Evolutionary conservation across 2,797 vertebrate species (phyloP).

Genomic region (Gila robusta): DNA sequence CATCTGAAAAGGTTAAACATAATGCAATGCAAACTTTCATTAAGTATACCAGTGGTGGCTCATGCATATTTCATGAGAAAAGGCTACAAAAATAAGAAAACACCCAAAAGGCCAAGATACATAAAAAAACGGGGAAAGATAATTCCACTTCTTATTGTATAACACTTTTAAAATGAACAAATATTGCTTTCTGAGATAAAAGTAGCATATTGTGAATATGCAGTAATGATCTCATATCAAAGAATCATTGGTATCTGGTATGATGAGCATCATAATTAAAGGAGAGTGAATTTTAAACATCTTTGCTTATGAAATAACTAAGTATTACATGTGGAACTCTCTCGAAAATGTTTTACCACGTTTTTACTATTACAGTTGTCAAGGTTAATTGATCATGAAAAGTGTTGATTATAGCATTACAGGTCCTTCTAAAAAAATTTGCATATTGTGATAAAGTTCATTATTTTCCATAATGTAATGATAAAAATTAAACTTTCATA

Average conservation of each 20-base stretch:
- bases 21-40: conserved; percentile 47
- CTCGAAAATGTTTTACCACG: no score
- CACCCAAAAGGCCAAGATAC: conserved; percentile 41
- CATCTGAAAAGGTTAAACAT: conserved; percentile 34
- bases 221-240: conserved; percentile 22
- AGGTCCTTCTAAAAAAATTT: no score
- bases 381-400: no score
- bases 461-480: no score
- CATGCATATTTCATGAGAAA: conserved; percentile 54
- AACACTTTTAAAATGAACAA: conserved; percentile 69
- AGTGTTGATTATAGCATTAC: no score
- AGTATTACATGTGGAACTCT: no score
- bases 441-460: no score
- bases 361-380: no score
- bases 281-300: background rate
- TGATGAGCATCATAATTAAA: background rate
- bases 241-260: background rate
- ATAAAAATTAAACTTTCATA: no score
- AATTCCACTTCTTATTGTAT: conserved; percentile 31
- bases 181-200: conserved; percentile 9
- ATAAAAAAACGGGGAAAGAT: conserved; percentile 20
- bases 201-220: background rate
- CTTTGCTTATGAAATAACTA: no score
- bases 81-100: conserved; percentile 52
- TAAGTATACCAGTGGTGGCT: conserved; percentile 15